These are phyloP conservation scores for Pyrocoelia pectoralis DNA, from an alignment of 2,888 invertebrate species.

Conservation along the genomic window DNA sequence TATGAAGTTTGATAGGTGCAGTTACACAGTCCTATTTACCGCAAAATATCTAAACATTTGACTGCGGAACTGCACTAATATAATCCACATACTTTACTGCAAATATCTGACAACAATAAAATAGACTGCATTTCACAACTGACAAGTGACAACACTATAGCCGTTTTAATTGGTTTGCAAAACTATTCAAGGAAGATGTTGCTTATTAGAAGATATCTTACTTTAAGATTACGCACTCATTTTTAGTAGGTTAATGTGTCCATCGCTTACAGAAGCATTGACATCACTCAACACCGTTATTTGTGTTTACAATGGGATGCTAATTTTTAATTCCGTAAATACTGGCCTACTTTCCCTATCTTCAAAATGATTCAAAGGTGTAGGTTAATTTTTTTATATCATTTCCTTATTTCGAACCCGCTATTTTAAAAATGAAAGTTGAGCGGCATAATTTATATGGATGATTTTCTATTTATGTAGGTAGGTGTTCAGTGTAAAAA, in stretches of 20 bases:
- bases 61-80: too few relatives aligned
- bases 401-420: not conserved
- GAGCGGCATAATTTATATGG: not conserved
- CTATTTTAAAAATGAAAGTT: constrained; percentile 8
- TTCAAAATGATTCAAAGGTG: constrained; percentile 10
- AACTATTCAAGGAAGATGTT: not conserved
- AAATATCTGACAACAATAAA: too few relatives aligned
- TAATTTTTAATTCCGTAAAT: constrained; percentile 22
- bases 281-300: constrained; percentile 36
- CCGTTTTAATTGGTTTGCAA: not conserved
- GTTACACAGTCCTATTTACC: too few relatives aligned
- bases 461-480: too few relatives aligned
- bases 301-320: constrained; percentile 34
- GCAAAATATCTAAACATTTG: too few relatives aligned
- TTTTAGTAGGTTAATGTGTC: constrained; percentile 38
- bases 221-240: constrained; percentile 15
- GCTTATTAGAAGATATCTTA: constrained; percentile 17
- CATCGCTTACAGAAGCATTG: constrained; percentile 35
- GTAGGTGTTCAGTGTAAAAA: too few relatives aligned
- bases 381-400: not conserved
- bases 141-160: too few relatives aligned
- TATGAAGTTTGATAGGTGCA: too few relatives aligned
- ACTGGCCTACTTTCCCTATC: constrained; percentile 24
- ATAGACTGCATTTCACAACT: too few relatives aligned
- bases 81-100: too few relatives aligned